phyloP scores from a whole-genome alignment of 2,888 invertebrate species.

The Poecilus cupreus region DNA sequence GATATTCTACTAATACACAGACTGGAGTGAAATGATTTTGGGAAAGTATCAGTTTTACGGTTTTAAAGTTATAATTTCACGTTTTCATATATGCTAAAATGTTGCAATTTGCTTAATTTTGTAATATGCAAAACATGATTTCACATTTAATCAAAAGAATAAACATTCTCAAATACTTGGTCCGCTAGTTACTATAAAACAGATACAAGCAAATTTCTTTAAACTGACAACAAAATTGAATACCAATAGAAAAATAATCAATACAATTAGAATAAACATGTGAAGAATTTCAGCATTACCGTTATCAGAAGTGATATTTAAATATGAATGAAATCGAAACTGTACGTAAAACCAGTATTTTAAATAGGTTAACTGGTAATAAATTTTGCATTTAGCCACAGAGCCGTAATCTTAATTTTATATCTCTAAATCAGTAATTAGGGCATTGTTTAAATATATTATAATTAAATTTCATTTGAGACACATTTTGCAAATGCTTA shows the following conservation, averaged over 20 bases:
- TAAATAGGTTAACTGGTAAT: constrained; percentile 45
- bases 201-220: background rate
- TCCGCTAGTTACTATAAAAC: background rate
- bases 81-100: background rate
- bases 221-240: background rate
- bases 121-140: background rate
- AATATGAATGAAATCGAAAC: constrained; percentile 32
- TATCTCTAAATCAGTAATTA: background rate
- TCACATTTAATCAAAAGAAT: background rate
- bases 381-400: constrained; percentile 34
- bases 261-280: constrained; percentile 28
- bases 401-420: constrained; percentile 8
- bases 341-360: constrained; percentile 43
- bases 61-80: too few species aligned
- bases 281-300: constrained; percentile 27
- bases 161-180: background rate
- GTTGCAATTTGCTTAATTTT: constrained; percentile 21
- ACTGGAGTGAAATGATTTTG: too few species aligned
- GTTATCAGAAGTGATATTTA: constrained; percentile 36
- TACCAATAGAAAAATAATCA: constrained; percentile 10
- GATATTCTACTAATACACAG: too few species aligned
- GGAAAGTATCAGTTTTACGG: background rate
- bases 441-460: too few species aligned
- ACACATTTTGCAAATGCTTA: too few species aligned
- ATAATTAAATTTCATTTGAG: too few species aligned